Conservation (phyloP, 2,113 vertebrate species). For the Cinclus mexicanus region DNA sequence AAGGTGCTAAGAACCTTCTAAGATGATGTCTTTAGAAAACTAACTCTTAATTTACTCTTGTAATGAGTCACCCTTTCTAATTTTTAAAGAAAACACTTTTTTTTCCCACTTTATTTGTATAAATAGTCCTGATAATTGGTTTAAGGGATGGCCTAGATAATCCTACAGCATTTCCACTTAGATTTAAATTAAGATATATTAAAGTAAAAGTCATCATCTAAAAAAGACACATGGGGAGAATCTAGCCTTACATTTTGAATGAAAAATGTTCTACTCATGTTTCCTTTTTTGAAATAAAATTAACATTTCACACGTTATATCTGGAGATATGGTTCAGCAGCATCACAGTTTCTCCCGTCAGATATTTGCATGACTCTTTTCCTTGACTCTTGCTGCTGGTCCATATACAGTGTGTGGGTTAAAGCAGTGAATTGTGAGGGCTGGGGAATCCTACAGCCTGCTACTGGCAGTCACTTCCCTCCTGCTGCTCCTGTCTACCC, state of each 20-base stretch:
- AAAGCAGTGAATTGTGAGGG: not conserved
- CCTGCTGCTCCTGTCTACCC: not conserved
- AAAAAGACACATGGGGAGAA: not conserved
- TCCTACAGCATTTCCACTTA: not conserved
- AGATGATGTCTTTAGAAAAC: not conserved
- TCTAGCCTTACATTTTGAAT: not conserved
- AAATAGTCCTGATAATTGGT: not conserved
- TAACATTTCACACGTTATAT: not conserved
- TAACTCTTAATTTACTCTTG: not conserved
- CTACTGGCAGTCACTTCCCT: not conserved
- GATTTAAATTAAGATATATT: not conserved
- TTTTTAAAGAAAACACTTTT: not conserved
- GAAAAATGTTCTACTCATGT: not conserved
- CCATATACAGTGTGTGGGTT: accelerated
- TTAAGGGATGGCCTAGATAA: not conserved
- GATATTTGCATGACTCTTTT: not conserved
- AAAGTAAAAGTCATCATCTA: not conserved
- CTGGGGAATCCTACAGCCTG: not conserved
- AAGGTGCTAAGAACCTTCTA: not conserved
- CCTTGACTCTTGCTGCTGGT: not conserved
- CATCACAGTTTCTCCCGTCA: not conserved
- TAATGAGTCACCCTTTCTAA: not conserved
- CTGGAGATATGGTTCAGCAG: not conserved
- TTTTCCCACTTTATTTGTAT: not conserved
- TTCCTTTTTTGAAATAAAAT: not conserved